phyloP scores from a whole-genome alignment of 2,113 vertebrate genomes.

The Nannobrachium achirus region DNA sequence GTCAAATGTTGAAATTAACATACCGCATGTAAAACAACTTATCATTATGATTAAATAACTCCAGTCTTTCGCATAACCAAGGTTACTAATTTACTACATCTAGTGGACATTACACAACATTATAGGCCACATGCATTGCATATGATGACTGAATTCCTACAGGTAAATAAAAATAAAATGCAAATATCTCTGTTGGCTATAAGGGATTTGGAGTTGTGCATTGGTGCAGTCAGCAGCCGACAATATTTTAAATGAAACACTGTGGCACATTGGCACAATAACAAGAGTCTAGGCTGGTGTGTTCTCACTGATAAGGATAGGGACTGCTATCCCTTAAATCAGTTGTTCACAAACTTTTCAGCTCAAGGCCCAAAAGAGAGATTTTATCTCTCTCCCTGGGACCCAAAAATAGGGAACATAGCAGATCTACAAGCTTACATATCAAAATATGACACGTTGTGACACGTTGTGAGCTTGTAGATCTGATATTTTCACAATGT shows the following conservation, averaged over 20 bases:
- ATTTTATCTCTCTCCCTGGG: too few relatives aligned
- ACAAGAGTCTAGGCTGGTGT: too few relatives aligned
- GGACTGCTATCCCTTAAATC: not conserved
- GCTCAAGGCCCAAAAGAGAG: too few relatives aligned
- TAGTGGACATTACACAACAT: slow-evolving; percentile 58
- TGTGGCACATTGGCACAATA: slow-evolving; percentile 1
- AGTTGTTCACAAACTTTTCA: not conserved
- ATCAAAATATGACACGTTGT: too few relatives aligned
- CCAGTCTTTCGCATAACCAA: not conserved
- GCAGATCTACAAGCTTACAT: too few relatives aligned
- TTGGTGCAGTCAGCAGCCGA: not conserved
- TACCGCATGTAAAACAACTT: not conserved
- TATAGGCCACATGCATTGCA: too few relatives aligned
- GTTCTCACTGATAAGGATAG: not conserved
- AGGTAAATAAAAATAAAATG: slow-evolving; percentile 18
- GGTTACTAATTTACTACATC: slow-evolving; percentile 63
- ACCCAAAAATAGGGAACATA: too few relatives aligned
- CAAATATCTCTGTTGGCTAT: not conserved
- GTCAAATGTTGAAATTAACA: not conserved
- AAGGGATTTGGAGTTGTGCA: slow-evolving; percentile 2
- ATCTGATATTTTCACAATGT: too few relatives aligned
- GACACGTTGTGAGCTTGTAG: too few relatives aligned
- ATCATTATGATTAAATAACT: too few relatives aligned
- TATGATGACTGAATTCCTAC: not conserved
- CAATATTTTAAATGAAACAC: slow-evolving; percentile 5